Evolutionary conservation across 2,797 vertebrate genomes (phyloP).

Genomic region (Rhincodon typus): DNA sequence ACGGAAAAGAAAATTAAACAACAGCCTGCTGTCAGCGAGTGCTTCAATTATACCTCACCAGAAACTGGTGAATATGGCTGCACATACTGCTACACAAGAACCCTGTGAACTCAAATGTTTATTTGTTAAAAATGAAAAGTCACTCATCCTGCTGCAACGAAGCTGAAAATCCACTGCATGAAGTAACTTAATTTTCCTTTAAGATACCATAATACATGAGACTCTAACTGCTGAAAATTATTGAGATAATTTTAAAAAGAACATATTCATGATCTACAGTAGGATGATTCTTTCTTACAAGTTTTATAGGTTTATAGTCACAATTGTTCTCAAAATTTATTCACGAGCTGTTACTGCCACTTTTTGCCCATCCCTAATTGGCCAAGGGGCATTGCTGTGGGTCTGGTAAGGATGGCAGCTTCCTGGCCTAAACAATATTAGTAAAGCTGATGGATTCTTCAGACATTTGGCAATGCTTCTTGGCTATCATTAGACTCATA

Average conservation of each 20-base stretch:
- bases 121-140: neutral
- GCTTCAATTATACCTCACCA: neutral
- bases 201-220: neutral
- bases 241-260: neutral
- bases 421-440: no score
- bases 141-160: neutral
- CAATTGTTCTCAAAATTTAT: no score
- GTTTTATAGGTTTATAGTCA: neutral
- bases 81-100: neutral
- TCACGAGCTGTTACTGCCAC: no score
- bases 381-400: no score
- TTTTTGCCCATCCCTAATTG: no score
- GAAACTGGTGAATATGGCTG: neutral
- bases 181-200: neutral
- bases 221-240: neutral
- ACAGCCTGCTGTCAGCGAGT: neutral
- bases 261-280: neutral
- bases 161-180: neutral
- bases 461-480: no score
- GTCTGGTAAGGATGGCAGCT: no score
- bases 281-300: neutral
- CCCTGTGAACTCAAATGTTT: neutral
- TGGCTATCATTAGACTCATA: no score
- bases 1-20: neutral
- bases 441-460: no score